Base-by-base conservation (phyloP, 1,140 invertebrate species). In the Medauroidea extradentata region DNA sequence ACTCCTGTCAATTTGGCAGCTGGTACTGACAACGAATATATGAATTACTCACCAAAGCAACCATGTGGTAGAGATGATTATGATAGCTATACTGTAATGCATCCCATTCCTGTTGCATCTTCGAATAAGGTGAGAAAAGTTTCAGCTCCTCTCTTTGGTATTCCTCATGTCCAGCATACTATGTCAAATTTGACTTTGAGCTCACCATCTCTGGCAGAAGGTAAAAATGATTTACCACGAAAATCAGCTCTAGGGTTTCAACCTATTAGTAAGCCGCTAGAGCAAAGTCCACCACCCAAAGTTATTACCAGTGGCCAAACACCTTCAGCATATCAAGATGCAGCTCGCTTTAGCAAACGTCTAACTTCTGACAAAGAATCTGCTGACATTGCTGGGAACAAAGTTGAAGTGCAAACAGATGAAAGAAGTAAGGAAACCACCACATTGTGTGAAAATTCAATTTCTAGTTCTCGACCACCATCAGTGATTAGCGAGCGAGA, bases 401-500 rank as follows among this genome's bases (percentile, higher is more conserved):
- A 34, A 34, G 5, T 11, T 34, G 29, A 34, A 34, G 29, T 34
- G 4, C 11, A 4, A 34, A 11, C 29, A 34, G 29, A 34, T 11
- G 29, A 34, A 34, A 34, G 29, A 11, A 34, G 29, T 34, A 34
- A 34, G 29, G 29, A 34, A 34, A 34, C 5, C 29, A 34, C 29
- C 5, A 11, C 29, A 34, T 34, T 11, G 11, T 7, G 29, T 11
- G 29, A 34, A 34, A 34, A 34, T 34, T 34, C 29, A 4, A 34
- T 43, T 2, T 44, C 51, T 25, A 18, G 57, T 18, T 74, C 73
- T 1, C 64, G 71, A 14, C 70, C 72, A 5, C 59, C 71, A 2
- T 73, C 72, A 7, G 69, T 69, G 43, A 73, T 65, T 50, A 73
- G 68, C 19, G 77, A 74, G 43, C 43, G 63, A 41, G 67, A 70